phyloP scores from a whole-genome alignment of 2,888 invertebrate species.

The Lamproptera curius region DNA sequence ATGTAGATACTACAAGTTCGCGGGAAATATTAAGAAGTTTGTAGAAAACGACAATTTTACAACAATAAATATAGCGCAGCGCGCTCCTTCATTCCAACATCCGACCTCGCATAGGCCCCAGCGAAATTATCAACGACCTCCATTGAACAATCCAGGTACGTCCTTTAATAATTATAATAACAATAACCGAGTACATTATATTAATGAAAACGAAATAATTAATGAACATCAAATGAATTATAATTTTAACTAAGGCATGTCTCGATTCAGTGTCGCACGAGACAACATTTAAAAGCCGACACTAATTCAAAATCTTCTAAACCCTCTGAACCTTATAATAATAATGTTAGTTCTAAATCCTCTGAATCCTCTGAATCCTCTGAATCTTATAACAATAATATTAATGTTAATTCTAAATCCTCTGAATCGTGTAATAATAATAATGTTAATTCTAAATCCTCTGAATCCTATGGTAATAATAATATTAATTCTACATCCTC shows the following conservation, averaged over 20 bases:
- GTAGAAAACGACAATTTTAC: background rate
- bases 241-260: background rate
- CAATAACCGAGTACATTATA: background rate
- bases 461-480: background rate
- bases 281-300: background rate
- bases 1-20: background rate
- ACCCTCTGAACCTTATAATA: too few relatives aligned
- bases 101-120: background rate
- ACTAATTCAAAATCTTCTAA: background rate
- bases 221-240: background rate
- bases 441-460: background rate
- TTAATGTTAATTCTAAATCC: too few relatives aligned
- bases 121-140: background rate
- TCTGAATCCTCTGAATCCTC: background rate
- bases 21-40: background rate
- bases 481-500: background rate
- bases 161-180: conserved; percentile 1
- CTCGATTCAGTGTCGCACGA: background rate
- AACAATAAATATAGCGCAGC: conserved; percentile 1
- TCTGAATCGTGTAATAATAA: background rate
- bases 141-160: background rate
- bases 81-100: background rate
- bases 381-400: background rate
- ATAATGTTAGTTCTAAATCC: too few relatives aligned
- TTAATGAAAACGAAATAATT: background rate